These are phyloP conservation scores for Machimus atricapillus DNA, from an alignment of 2,888 invertebrate genomes.

Conservation along the genomic window DNA sequence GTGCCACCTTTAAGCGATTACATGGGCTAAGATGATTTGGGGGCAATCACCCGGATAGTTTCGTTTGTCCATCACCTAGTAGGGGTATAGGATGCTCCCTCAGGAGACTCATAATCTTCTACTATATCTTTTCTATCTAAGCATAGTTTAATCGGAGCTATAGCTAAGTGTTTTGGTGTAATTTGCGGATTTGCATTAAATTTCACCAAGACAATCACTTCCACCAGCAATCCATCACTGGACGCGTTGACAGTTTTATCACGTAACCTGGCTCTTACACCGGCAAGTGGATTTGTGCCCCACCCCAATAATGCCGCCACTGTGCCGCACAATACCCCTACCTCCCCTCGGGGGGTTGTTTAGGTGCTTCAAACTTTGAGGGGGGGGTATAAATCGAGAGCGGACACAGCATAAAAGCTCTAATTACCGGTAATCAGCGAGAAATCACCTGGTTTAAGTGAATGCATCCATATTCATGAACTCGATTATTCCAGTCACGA, in stretches of 20 bases:
- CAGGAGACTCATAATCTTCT: neutral
- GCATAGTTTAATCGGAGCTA: neutral
- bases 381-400: neutral
- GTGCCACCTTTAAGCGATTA: neutral
- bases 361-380: neutral
- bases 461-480: constrained; percentile 36
- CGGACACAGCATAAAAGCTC: constrained; percentile 5
- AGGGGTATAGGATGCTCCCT: neutral
- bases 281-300: neutral
- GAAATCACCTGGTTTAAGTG: constrained; percentile 30
- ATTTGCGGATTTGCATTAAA: neutral
- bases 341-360: neutral
- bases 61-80: neutral
- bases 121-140: neutral
- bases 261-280: neutral
- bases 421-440: constrained; percentile 21
- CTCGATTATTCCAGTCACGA: constrained; percentile 29
- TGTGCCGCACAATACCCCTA: neutral
- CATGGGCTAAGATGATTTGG: neutral
- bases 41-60: neutral
- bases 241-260: constrained; percentile 11
- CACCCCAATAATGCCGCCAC: neutral
- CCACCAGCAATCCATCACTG: neutral
- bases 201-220: neutral
- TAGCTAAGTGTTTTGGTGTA: neutral